A percentile compares a stretch with the other conserved stretches of the same genome.
These are phyloP conservation scores for Apostichopus californicus DNA, from an alignment of 35 echinoderm and acorn worm species.

Conservation along the genomic window DNA sequence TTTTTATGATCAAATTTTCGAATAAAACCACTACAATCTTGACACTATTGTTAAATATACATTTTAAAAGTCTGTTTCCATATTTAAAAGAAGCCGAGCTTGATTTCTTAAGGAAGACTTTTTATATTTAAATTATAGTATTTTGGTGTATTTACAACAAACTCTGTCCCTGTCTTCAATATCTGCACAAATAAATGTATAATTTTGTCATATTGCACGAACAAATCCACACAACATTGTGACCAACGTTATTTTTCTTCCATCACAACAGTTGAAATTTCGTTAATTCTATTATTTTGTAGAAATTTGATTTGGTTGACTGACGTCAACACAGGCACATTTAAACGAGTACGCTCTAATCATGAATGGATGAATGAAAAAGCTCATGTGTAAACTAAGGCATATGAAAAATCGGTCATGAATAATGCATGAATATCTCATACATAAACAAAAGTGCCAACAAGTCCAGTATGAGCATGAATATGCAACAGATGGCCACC, in stretches of 20 bases:
- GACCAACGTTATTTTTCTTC: no score
- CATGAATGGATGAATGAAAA: conserved; percentile 10
- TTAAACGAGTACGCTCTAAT: background rate
- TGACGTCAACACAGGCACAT: background rate
- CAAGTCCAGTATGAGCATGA: conserved; percentile 38
- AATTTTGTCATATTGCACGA: background rate
- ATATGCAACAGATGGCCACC: conserved; percentile 42
- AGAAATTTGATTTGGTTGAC: background rate
- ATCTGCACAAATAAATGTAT: background rate
- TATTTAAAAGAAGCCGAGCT: background rate
- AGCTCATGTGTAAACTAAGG: conserved; percentile 58
- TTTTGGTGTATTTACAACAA: background rate
- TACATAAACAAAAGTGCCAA: conserved; percentile 35
- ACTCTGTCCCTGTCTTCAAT: background rate
- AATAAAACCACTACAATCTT: background rate
- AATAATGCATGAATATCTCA: conserved; percentile 35
- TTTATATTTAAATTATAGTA: background rate
- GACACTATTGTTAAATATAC: no score
- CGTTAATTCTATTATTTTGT: no score
- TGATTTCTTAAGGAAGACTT: background rate
- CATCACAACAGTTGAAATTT: no score
- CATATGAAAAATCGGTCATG: conserved; percentile 2
- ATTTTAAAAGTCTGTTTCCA: background rate
- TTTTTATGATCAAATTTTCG: background rate
- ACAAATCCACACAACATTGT: background rate